phyloP scores from a whole-genome alignment of 53 echinoderm and acorn worm species.

The Temnopleurus reevesii region DNA sequence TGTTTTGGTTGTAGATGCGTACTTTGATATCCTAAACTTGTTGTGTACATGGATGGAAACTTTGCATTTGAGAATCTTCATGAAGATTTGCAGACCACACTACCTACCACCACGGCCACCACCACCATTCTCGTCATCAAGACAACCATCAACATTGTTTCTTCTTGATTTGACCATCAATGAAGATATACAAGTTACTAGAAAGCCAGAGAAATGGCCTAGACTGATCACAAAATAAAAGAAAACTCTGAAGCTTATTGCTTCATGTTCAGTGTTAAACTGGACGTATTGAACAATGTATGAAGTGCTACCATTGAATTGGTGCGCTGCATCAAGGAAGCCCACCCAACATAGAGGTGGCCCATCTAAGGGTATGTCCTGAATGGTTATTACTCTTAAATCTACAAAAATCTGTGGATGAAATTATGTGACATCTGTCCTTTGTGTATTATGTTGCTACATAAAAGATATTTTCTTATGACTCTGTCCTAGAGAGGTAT shows the following conservation, averaged over 20 bases:
- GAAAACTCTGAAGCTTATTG: neutral
- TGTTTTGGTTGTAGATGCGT: neutral
- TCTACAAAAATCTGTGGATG: conserved; percentile 22
- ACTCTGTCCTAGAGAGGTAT: neutral
- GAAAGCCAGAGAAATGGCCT: neutral
- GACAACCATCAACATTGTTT: neutral
- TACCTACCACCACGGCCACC: too few relatives aligned
- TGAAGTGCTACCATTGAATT: neutral
- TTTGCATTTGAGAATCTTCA: neutral
- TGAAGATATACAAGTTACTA: neutral
- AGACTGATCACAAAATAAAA: conserved; percentile 8
- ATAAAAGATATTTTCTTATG: neutral
- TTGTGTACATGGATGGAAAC: neutral
- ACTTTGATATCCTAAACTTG: neutral
- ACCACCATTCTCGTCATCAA: too few relatives aligned
- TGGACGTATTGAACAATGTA: neutral
- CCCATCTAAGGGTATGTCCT: neutral
- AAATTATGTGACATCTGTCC: conserved; percentile 46
- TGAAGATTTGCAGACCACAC: neutral
- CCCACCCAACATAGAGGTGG: neutral
- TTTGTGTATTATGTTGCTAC: neutral
- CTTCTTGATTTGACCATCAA: neutral
- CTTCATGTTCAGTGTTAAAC: neutral
- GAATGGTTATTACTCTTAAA: conserved; percentile 10
- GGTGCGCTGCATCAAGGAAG: conserved; percentile 3